phyloP scores from a whole-genome alignment of 1,140 invertebrate genomes.

The Penaeus vannamei region DNA sequence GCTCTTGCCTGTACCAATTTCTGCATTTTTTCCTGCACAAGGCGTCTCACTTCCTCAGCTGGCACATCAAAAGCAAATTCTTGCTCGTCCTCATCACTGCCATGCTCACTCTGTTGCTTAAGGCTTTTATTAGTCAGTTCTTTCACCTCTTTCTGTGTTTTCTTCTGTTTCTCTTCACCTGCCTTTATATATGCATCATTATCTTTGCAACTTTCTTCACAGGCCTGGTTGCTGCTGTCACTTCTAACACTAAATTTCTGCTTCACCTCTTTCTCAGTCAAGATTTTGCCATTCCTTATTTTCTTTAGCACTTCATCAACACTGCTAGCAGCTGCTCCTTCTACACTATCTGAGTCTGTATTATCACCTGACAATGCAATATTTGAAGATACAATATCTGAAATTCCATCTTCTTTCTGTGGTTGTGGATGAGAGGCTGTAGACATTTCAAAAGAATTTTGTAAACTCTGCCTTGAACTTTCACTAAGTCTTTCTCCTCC shows the following conservation, averaged over 20 bases:
- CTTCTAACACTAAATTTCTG: no score
- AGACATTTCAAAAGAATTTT: no score
- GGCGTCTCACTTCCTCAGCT: constrained; percentile 33
- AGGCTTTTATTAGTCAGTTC: constrained; percentile 53
- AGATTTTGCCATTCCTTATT: no score
- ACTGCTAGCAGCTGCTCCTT: no score
- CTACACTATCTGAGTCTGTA: no score
- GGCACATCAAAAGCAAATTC: neutral
- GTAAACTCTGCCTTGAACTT: neutral
- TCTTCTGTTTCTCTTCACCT: constrained; percentile 17
- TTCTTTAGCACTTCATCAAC: no score
- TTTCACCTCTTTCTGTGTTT: constrained; percentile 44
- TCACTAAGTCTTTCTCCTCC: neutral
- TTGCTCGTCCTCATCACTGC: constrained; percentile 19
- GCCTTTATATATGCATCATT: constrained; percentile 6
- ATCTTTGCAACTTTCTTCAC: neutral
- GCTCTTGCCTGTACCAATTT: constrained; percentile 38
- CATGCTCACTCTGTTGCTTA: constrained; percentile 44
- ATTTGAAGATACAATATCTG: no score
- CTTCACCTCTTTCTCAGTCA: no score
- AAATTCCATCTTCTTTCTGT: no score
- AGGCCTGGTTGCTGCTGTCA: neutral
- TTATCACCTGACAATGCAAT: no score
- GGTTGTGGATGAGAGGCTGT: no score
- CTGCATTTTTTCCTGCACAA: constrained; percentile 54